phyloP scores from a whole-genome alignment of 2,888 invertebrate genomes.

The Steinernema hermaphroditum region DNA sequence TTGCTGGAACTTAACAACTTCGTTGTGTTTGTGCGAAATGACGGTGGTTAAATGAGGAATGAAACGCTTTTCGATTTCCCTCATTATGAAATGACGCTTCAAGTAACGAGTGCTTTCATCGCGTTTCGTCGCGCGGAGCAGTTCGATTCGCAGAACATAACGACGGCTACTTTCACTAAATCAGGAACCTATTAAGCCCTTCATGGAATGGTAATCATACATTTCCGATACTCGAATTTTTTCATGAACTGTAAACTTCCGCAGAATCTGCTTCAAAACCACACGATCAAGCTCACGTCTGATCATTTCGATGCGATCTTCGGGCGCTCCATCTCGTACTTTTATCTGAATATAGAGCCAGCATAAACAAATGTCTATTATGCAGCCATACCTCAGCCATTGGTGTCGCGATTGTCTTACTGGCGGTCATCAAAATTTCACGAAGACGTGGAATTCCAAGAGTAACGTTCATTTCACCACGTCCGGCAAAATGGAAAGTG shows the following conservation, averaged over 20 bases:
- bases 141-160: slow-evolving; percentile 56
- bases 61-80: slow-evolving; percentile 73
- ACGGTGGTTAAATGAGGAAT: slow-evolving; percentile 42
- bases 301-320: slow-evolving; percentile 31
- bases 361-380: too few species aligned
- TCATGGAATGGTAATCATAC: neutral
- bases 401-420: slow-evolving; percentile 89
- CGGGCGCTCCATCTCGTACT: slow-evolving; percentile 35
- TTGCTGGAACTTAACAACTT: slow-evolving; percentile 46
- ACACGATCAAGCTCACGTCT: slow-evolving; percentile 76
- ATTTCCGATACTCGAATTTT: slow-evolving; percentile 39
- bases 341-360: slow-evolving; percentile 23
- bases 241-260: slow-evolving; percentile 55
- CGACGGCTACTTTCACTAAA: slow-evolving; percentile 48
- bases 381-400: slow-evolving; percentile 84
- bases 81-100: slow-evolving; percentile 69
- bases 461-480: slow-evolving; percentile 99
- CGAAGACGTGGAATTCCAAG: slow-evolving; percentile 95
- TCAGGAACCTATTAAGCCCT: neutral
- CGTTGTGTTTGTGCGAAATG: slow-evolving; percentile 46
- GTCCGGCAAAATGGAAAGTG: slow-evolving; percentile 98
- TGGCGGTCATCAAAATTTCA: slow-evolving; percentile 93
- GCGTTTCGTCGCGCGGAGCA: slow-evolving; percentile 77
- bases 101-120: slow-evolving; percentile 75
- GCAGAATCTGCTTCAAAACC: slow-evolving; percentile 74